Conservation (phyloP, 2,113 vertebrate genomes). For the Rhinichthys klamathensis region DNA sequence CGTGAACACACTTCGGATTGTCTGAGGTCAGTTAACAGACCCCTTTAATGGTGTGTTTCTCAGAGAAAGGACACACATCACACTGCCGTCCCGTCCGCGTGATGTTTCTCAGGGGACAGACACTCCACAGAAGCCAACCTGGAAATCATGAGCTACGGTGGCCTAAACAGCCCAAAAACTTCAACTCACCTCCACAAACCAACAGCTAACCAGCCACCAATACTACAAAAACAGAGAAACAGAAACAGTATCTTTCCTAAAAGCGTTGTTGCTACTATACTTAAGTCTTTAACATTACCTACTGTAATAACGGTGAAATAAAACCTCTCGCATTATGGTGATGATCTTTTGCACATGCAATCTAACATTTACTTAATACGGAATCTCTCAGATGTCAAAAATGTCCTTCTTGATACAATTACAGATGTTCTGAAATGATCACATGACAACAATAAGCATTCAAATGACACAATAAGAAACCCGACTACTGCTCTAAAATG, state of each 20-base stretch:
- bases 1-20: not conserved
- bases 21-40: not conserved
- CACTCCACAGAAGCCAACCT: not conserved
- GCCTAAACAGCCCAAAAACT: not conserved
- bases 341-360: not conserved
- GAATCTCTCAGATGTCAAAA: not conserved
- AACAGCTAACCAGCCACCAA: not conserved
- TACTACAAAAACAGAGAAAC: not conserved
- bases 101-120: constrained; percentile 27
- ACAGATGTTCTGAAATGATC: not conserved
- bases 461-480: not conserved
- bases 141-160: constrained; percentile 7
- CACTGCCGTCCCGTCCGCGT: not conserved
- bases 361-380: not conserved
- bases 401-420: not conserved
- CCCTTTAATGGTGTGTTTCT: constrained; percentile 3
- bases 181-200: constrained; percentile 1
- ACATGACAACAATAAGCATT: not conserved
- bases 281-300: too few relatives aligned
- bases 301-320: too few relatives aligned
- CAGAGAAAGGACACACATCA: not conserved
- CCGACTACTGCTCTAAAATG: constrained; percentile 18
- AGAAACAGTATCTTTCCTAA: not conserved
- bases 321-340: not conserved
- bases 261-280: not conserved